Evolutionary conservation across 2,113 vertebrate species (phyloP), one percentile per base, ranked within the genome.

Genomic region (Perca schrenkii): DNA sequence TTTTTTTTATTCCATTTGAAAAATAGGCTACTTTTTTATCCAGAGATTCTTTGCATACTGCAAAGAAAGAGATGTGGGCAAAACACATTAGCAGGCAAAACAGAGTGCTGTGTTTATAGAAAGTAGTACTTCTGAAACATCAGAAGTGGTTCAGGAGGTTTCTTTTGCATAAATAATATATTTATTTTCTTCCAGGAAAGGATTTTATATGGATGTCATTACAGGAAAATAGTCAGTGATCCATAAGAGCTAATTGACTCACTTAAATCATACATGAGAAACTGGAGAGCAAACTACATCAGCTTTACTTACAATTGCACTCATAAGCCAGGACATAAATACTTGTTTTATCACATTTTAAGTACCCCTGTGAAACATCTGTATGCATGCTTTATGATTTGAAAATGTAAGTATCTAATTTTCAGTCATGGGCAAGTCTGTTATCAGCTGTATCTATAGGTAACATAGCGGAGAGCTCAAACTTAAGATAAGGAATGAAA

Each of bases 1-100:
- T 84, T 87, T 89, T 83, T 82, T 47, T 58, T 40, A 81, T 82
- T 70, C 77, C 31, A 64, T 77, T 88, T 84, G 58, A 79, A 78
- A 78, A 84, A 71, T 50, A 57, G 25, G 34, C 8, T 17, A 17
- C 46, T 52, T 61, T 72, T 61, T 66, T 56, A 31, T 16, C 10
- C 43, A 31, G 62, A 62, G 36, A 62, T 43, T 61, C 36, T 83
- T 78, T 73, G 52, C 31, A 74, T 65, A 70, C 31, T 47, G 54
- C 52, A 67, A 65, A 87, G 62, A 53, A 74, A 79, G 56, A 64
- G 54, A 57, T 77, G 69, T 54, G 61, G 31, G 68, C 60, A 79
- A 82, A 89, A 86, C 52, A 50, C 80, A 86, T 74, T 67, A 71
- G 64, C 60, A 61, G 56, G 56, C 52, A 68, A 87, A 84, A 78